Percentiles rank a stretch among this genome's conserved stretches.
Evolutionary conservation across 2,888 invertebrate genomes (phyloP).

Genomic region (Argyra leucocephala): DNA sequence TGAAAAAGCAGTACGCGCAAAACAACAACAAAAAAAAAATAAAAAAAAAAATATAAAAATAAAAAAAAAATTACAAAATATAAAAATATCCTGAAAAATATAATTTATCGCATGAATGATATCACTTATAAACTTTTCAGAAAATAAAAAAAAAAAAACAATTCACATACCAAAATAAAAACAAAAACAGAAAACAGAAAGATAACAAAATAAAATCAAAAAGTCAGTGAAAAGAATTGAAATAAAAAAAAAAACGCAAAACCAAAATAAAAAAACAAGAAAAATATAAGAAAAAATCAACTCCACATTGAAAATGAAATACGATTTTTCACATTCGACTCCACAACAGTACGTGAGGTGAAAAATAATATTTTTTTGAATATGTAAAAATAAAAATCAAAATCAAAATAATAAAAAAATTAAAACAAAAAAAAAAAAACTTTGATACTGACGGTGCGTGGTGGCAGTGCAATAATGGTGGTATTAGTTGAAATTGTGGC

Average conservation of each 20-base stretch:
- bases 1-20: too few relatives aligned
- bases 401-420: not conserved
- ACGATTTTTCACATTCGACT: conserved; percentile 7
- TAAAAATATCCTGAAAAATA: not conserved
- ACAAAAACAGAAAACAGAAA: too few relatives aligned
- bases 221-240: not conserved
- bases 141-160: not conserved
- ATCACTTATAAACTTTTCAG: not conserved
- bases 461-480: too few relatives aligned
- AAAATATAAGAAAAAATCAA: not conserved
- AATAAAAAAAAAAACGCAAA: too few relatives aligned
- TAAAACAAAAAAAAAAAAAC: not conserved
- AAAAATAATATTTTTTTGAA: not conserved
- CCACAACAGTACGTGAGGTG: conserved; percentile 10
- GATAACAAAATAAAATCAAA: not conserved
- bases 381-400: too few relatives aligned
- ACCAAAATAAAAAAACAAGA: not conserved
- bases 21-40: not conserved
- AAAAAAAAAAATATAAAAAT: not conserved
- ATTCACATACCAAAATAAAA: too few relatives aligned
- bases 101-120: conserved; percentile 6
- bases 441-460: too few relatives aligned
- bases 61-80: not conserved
- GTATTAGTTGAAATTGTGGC: too few relatives aligned
- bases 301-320: not conserved